A percentile compares a stretch with the other conserved stretches of the same genome.
These are phyloP conservation scores for Dysdera silvatica DNA, from an alignment of 1,140 invertebrate species.

Conservation along the genomic window DNA sequence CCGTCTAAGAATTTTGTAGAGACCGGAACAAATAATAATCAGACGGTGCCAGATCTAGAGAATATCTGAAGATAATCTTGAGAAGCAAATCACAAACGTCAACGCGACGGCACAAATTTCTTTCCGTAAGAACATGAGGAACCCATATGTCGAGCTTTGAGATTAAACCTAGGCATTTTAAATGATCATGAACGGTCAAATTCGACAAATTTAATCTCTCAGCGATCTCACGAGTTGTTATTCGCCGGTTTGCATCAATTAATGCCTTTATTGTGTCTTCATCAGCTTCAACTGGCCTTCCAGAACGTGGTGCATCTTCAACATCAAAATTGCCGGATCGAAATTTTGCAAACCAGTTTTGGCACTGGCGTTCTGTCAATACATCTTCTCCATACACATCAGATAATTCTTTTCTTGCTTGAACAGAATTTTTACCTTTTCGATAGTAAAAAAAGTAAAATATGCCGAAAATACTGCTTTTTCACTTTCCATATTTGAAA, in stretches of 20 bases:
- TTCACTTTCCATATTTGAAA: background rate
- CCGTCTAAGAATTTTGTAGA: background rate
- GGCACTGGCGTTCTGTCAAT: background rate
- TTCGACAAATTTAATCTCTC: background rate
- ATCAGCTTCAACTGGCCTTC: conserved; percentile 1
- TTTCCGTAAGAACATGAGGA: background rate
- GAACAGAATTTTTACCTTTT: background rate
- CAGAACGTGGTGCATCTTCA: background rate
- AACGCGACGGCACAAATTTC: background rate
- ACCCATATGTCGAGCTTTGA: background rate
- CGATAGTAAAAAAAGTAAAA: background rate
- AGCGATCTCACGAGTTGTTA: background rate
- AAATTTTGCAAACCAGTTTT: conserved; percentile 7
- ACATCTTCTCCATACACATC: background rate
- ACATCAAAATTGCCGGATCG: background rate
- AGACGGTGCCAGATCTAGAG: background rate
- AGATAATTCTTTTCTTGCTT: conserved; percentile 2
- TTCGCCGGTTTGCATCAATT: conserved; percentile 2
- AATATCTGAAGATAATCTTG: background rate
- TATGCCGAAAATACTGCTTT: background rate
- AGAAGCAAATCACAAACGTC: conserved; percentile 5
- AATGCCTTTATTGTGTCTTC: background rate
- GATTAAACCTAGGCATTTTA: background rate
- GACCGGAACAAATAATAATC: background rate
- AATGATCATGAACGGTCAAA: background rate